These are phyloP conservation scores for Uria aalge DNA, from an alignment of 2,113 vertebrate genomes.

Conservation along the genomic window DNA sequence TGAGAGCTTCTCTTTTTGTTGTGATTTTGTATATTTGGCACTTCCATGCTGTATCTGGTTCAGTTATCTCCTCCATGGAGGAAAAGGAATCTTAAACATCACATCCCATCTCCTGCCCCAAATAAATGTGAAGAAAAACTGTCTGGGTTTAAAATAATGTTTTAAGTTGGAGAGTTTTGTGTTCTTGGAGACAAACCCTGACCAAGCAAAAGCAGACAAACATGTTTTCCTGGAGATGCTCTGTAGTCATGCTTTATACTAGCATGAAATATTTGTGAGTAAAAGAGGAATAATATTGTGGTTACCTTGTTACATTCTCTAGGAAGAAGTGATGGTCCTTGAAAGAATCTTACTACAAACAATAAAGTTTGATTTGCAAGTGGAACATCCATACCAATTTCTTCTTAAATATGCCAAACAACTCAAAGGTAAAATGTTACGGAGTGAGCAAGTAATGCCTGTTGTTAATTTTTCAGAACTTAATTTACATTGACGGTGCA, in stretches of 20 bases:
- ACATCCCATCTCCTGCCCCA: neutral
- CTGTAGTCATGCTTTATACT: neutral
- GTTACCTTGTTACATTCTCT: neutral
- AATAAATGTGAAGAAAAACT: neutral
- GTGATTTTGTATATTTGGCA: neutral
- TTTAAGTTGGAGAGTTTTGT: neutral
- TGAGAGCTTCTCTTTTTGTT: neutral
- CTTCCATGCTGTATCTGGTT: neutral
- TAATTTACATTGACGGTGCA: neutral
- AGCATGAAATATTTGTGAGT: neutral
- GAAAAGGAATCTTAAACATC: neutral
- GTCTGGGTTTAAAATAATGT: neutral
- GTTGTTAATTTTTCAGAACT: neutral
- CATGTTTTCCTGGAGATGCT: neutral
- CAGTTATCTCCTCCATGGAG: neutral
- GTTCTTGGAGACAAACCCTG: neutral
- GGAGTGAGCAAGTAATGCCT: neutral
- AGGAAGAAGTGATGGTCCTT: constrained; percentile 99
- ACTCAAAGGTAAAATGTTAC: constrained; percentile 87
- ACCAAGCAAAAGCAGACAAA: neutral
- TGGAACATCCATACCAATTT: constrained; percentile 98
- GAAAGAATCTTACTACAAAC: constrained; percentile 97
- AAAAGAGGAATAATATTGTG: neutral
- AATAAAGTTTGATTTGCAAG: constrained; percentile 98
- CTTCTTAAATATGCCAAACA: constrained; percentile 97